phyloP scores from a whole-genome alignment of 2,888 invertebrate species.

The Platycheirus rosarum region DNA sequence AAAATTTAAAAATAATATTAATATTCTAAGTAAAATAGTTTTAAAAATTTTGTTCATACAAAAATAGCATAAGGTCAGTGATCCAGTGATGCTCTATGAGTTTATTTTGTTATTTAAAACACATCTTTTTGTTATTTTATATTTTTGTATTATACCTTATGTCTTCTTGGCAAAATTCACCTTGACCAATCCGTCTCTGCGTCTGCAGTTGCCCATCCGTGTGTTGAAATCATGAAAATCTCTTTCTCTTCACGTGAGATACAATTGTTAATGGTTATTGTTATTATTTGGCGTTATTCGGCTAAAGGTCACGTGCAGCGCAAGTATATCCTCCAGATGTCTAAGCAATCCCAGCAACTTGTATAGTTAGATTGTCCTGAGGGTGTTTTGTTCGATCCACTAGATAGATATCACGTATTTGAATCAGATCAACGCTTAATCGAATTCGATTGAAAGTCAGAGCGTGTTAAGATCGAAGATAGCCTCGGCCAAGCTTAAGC shows the following conservation, averaged over 20 bases:
- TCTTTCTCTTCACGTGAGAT: conserved; percentile 54
- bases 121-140: too few relatives aligned
- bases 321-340: conserved; percentile 38
- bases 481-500: not conserved
- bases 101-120: too few relatives aligned
- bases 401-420: conserved; percentile 67
- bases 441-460: conserved; percentile 59
- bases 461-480: conserved; percentile 54
- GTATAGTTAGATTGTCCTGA: conserved; percentile 23
- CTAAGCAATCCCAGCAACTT: conserved; percentile 5
- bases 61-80: too few relatives aligned
- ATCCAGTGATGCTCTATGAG: too few relatives aligned
- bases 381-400: conserved; percentile 60
- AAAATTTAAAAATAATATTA: too few relatives aligned
- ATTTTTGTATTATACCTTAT: not conserved
- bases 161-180: not conserved
- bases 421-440: conserved; percentile 69
- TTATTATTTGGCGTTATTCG: conserved; percentile 67
- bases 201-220: conserved; percentile 19
- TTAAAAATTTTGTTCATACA: too few relatives aligned
- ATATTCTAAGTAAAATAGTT: too few relatives aligned
- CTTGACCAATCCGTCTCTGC: not conserved
- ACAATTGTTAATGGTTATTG: conserved; percentile 72
- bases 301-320: conserved; percentile 64
- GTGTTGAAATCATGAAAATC: conserved; percentile 35